Percentiles rank a stretch among this genome's conserved stretches.
phyloP scores from a whole-genome alignment of 2,888 invertebrate genomes.

The Polydrusus pterygomalis region DNA sequence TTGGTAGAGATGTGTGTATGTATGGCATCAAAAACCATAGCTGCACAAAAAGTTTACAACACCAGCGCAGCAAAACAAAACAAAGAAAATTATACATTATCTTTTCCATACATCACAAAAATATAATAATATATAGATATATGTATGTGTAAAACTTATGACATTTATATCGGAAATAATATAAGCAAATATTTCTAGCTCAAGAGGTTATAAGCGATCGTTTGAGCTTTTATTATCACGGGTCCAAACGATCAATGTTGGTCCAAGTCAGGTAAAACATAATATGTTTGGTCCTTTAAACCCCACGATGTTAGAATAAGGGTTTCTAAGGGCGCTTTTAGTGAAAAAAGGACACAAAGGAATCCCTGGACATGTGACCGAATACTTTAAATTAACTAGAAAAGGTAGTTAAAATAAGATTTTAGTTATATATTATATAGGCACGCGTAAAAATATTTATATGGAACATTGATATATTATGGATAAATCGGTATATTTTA shows the following conservation, averaged over 20 bases:
- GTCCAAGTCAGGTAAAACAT: slow-evolving; percentile 70
- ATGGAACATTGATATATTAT: too few relatives aligned
- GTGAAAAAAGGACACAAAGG: slow-evolving; percentile 1
- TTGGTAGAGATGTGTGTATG: slow-evolving; percentile 70
- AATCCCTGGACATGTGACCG: slow-evolving; percentile 18
- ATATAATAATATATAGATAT: slow-evolving; percentile 70
- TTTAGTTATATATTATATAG: too few relatives aligned
- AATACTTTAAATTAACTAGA: background rate
- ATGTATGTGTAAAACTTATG: slow-evolving; percentile 70
- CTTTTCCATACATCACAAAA: slow-evolving; percentile 70
- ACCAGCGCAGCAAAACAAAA: slow-evolving; percentile 58
- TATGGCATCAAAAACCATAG: slow-evolving; percentile 64
- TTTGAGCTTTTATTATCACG: slow-evolving; percentile 69
- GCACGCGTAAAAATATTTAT: too few relatives aligned
- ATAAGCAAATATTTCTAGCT: slow-evolving; percentile 62
- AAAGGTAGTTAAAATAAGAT: too few relatives aligned
- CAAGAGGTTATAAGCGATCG: slow-evolving; percentile 55
- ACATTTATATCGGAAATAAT: slow-evolving; percentile 69
- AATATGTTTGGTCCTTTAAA: slow-evolving; percentile 51
- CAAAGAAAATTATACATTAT: slow-evolving; percentile 46
- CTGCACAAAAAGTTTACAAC: slow-evolving; percentile 56
- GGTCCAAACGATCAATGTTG: slow-evolving; percentile 67
- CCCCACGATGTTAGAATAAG: background rate
- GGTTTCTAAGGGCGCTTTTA: background rate
- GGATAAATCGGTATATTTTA: too few relatives aligned